Conservation (phyloP, 2,888 invertebrate species). For the Palloptera scutellata region DNA sequence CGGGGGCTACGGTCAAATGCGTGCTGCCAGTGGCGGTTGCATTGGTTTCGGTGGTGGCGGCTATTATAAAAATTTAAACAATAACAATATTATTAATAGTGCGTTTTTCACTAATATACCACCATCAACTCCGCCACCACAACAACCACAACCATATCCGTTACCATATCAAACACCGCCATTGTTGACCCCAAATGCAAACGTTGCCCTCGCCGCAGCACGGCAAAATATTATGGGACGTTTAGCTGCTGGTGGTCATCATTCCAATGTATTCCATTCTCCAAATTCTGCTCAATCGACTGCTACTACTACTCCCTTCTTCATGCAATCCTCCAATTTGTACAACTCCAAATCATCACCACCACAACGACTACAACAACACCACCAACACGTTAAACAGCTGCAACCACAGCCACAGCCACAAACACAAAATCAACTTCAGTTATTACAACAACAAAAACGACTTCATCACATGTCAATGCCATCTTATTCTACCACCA, state of each 20-base stretch:
- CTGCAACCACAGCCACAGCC: constrained; percentile 39
- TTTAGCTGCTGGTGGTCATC: constrained; percentile 44
- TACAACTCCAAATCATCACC: constrained; percentile 38
- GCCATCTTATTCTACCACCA: constrained; percentile 33
- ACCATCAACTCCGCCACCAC: constrained; percentile 18
- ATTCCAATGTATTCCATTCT: constrained; percentile 16
- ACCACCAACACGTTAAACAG: constrained; percentile 39
- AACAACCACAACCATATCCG: constrained; percentile 41
- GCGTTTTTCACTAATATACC: background rate
- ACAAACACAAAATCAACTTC: constrained; percentile 24
- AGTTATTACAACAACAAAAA: constrained; percentile 37
- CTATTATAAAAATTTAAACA: constrained; percentile 28
- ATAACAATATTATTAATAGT: background rate
- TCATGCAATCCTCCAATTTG: constrained; percentile 28
- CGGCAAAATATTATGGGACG: constrained; percentile 55
- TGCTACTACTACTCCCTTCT: constrained; percentile 33
- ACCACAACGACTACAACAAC: constrained; percentile 25
- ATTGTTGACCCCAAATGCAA: constrained; percentile 46
- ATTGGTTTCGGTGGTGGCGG: constrained; percentile 66
- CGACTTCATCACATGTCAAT: constrained; percentile 43
- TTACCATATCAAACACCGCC: constrained; percentile 38
- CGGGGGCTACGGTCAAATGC: constrained; percentile 42
- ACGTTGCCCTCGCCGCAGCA: constrained; percentile 59
- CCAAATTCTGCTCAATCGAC: constrained; percentile 14
- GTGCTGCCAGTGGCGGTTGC: constrained; percentile 43